These are phyloP conservation scores for Neoseiulus cucumeris DNA, from an alignment of 1,140 invertebrate genomes.

Conservation along the genomic window DNA sequence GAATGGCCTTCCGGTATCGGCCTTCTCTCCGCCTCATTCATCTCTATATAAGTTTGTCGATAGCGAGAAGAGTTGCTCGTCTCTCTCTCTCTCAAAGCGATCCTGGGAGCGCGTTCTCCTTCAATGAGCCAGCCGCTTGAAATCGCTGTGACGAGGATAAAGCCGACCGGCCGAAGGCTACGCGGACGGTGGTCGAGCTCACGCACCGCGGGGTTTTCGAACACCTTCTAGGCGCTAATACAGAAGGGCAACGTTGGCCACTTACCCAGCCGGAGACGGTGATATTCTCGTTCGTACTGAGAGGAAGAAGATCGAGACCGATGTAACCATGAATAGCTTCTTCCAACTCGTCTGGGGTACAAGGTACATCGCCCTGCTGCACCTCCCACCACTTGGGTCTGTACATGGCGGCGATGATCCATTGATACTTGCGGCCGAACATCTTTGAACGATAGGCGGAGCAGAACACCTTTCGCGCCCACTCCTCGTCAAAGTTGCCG, in stretches of 20 bases:
- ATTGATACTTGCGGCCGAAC: conserved; percentile 81
- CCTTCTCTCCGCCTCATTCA: not conserved
- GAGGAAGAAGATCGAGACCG: conserved; percentile 55
- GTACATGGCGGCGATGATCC: conserved; percentile 77
- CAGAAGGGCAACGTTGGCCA: conserved; percentile 20
- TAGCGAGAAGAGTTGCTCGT: not conserved
- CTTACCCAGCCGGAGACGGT: conserved; percentile 78
- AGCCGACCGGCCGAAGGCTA: not conserved
- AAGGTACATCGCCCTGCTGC: conserved; percentile 33
- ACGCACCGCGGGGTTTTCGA: no score
- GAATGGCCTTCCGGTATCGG: conserved; percentile 6
- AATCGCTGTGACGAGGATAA: no score
- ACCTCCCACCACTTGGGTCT: conserved; percentile 51
- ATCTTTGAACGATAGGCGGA: conserved; percentile 45
- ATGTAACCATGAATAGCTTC: conserved; percentile 72
- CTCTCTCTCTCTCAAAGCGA: no score
- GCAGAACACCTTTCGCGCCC: conserved; percentile 82
- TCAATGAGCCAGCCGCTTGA: no score
- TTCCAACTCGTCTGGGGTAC: conserved; percentile 50
- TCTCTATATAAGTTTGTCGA: conserved; percentile 9
- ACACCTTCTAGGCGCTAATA: no score
- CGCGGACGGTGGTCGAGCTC: no score
- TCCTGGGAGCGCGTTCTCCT: no score
- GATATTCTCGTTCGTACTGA: conserved; percentile 47
- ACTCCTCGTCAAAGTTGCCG: conserved; percentile 85